Evolutionary conservation across 2,888 invertebrate species (phyloP), one percentile per base, ranked within the genome.

Genomic region (Ellobium chinense): DNA sequence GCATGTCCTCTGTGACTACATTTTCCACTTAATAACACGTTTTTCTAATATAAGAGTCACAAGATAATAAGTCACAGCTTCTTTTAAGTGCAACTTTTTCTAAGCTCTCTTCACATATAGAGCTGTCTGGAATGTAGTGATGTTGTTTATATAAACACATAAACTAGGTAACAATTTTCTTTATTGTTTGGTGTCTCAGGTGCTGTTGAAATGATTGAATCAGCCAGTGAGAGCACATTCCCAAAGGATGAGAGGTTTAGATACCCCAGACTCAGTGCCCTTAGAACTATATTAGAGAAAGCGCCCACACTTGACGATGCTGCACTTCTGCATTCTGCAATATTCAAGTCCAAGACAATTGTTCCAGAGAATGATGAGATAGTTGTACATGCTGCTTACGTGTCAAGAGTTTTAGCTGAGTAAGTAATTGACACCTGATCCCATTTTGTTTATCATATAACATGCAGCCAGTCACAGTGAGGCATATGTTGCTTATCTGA

Each of bases 251-350:
- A 58, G 27, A 46, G 21, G 62, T 21, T n/a, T 14, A 27, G 36
- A 34, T 4, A 31, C 31, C n/a, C 9, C 18, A 77, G 56, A 21
- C 27, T 29, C 9, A 21, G 1, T 18, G 29, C 21, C 14, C 56
- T 78, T 14, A 46, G 0, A 27, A 5, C 24, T 7, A 62, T 78
- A 62, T n/a, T 78, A 12, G 18, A 24, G 31, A 46, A 31, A 46
- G 62, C 78, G 21, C 37, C 78, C 14, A 65, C 36, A 18, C 14
- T 72, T 24, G 21, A 78, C 21, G 72, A 78, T 65, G 78, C 78
- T 18, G 18, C 21, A 1, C 27, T 2, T 7, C 36, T 78, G 29
- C 78, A 78, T 34, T 18, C 54, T 21, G 72, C 46, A 39, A 54
- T 78, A 14, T 56, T 72, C 5, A 31, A 65, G 27, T 14, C 54